Evolutionary conservation across 2,888 invertebrate species (phyloP).

Genomic region (Oconnorella tubifera): DNA sequence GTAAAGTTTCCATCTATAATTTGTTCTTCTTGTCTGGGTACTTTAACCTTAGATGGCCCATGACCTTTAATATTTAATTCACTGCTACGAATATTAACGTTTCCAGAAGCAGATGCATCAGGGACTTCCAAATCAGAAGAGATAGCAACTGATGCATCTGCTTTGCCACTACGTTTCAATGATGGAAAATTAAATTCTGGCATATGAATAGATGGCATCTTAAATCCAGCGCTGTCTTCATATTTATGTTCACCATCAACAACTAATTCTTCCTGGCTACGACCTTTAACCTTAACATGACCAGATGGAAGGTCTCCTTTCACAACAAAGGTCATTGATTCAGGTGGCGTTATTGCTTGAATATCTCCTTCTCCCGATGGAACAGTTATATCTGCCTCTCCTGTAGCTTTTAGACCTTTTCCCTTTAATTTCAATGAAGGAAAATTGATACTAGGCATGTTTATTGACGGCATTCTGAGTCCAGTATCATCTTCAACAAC

Average conservation of each 20-base stretch:
- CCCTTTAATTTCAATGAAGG: background rate
- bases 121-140: background rate
- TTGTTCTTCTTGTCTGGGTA: background rate
- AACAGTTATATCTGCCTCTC: background rate
- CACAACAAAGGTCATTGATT: constrained; percentile 14
- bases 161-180: background rate
- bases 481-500: background rate
- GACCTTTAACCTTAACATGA: background rate
- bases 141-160: background rate
- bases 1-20: background rate
- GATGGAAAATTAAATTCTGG: background rate
- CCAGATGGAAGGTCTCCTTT: constrained; percentile 1
- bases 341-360: too few relatives aligned
- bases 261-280: constrained; percentile 6
- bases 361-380: constrained; percentile 2
- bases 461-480: background rate
- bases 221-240: background rate
- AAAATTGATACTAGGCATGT: background rate
- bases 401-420: background rate
- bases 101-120: background rate
- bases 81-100: background rate
- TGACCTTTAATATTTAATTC: background rate
- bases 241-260: background rate
- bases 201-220: background rate
- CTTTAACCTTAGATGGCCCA: too few relatives aligned